Conservation (phyloP, 2,797 vertebrate species). For the Steatocranus sp. region DNA sequence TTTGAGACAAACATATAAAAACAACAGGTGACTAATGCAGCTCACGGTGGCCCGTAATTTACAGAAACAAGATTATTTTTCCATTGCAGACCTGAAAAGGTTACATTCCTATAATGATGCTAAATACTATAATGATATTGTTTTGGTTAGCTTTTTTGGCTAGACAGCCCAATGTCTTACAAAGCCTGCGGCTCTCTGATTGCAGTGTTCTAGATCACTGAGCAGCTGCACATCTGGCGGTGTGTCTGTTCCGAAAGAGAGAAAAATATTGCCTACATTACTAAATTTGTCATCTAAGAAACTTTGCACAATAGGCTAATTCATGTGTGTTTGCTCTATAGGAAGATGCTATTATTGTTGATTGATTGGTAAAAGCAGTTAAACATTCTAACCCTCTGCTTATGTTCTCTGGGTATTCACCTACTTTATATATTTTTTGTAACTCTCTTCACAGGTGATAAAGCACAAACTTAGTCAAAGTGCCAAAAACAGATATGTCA, state of each 20-base stretch:
- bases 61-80: slow-evolving; percentile 5
- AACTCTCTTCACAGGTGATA: neutral
- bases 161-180: neutral
- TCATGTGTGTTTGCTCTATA: neutral
- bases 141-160: neutral
- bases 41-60: neutral
- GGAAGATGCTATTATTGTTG: neutral
- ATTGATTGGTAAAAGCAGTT: neutral
- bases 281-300: neutral
- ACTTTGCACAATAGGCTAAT: neutral
- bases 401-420: neutral
- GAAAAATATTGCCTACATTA: neutral
- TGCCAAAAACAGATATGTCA: neutral
- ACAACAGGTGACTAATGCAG: neutral
- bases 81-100: neutral
- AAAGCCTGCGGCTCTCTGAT: neutral
- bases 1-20: neutral
- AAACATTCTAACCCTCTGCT: neutral
- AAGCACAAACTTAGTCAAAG: neutral
- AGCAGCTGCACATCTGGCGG: neutral
- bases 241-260: neutral
- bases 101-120: neutral
- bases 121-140: slow-evolving; percentile 4
- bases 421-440: neutral
- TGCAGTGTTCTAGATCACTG: neutral